phyloP scores from a whole-genome alignment of 1,140 invertebrate genomes.

The Brachionus angularis region DNA sequence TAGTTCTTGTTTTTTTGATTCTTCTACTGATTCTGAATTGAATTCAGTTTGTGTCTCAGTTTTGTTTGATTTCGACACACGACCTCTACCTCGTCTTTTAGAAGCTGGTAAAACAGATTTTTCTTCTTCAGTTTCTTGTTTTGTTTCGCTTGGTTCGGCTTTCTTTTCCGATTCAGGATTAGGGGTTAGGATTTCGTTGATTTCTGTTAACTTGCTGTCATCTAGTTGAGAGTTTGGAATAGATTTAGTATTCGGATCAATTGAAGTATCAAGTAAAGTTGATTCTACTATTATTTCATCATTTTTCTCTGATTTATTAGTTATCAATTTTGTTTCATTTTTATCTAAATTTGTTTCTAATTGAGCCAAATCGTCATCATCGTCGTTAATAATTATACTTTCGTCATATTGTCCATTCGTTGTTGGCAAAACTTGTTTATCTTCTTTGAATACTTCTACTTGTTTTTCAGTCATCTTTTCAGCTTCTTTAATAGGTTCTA shows the following conservation, averaged over 20 bases:
- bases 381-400: constrained; percentile 16
- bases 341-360: background rate
- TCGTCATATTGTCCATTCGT: background rate
- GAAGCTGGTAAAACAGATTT: background rate
- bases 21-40: no score
- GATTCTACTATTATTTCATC: constrained; percentile 21
- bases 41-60: no score
- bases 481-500: background rate
- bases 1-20: background rate
- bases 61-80: background rate
- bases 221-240: background rate
- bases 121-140: background rate
- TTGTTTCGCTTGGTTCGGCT: background rate
- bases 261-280: background rate
- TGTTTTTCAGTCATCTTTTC: constrained; percentile 3
- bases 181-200: no score
- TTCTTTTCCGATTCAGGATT: no score
- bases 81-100: background rate
- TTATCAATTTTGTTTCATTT: background rate
- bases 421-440: background rate
- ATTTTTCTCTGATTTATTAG: background rate
- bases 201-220: no score
- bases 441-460: background rate
- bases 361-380: constrained; percentile 12
- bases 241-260: background rate